Evolutionary conservation across 2,113 vertebrate species (phyloP).

Genomic region (Limanda limanda): DNA sequence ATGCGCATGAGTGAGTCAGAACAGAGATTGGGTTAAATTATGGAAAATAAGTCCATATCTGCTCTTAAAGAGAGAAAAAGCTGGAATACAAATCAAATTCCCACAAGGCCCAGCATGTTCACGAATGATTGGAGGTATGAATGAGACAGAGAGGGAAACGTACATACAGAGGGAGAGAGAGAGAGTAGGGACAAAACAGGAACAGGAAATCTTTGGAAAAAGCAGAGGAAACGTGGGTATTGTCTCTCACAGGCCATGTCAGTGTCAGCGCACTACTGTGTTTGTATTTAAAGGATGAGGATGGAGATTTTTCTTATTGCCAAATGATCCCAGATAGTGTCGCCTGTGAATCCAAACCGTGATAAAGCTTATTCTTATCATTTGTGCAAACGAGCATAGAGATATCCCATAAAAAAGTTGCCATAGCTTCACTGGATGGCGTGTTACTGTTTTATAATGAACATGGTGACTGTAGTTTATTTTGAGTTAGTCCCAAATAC

Average conservation of each 20-base stretch:
- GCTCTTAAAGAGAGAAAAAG: not conserved
- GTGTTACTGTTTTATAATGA: no score
- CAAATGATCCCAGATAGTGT: not conserved
- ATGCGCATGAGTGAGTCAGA: not conserved
- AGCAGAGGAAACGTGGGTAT: slow-evolving; percentile 68
- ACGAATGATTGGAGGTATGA: not conserved
- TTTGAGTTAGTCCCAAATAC: no score
- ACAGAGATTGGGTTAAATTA: not conserved
- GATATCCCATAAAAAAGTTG: no score
- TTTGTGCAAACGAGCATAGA: no score
- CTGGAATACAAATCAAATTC: not conserved
- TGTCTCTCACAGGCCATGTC: slow-evolving; percentile 46
- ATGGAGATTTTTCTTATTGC: not conserved
- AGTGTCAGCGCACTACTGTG: slow-evolving; percentile 18
- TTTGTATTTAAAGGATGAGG: slow-evolving; percentile 12
- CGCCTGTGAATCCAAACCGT: not conserved
- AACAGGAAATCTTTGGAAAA: slow-evolving; percentile 70
- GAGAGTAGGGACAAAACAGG: slow-evolving; percentile 58
- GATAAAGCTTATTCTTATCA: not conserved
- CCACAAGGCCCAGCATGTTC: no score
- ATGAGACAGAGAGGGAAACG: slow-evolving; percentile 10
- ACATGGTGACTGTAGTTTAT: no score
- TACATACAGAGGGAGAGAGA: not conserved
- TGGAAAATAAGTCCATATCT: slow-evolving; percentile 4
- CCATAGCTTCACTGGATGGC: no score